Base-by-base conservation (phyloP, 2,113 vertebrate genomes). In the Phaethornis superciliosus region DNA sequence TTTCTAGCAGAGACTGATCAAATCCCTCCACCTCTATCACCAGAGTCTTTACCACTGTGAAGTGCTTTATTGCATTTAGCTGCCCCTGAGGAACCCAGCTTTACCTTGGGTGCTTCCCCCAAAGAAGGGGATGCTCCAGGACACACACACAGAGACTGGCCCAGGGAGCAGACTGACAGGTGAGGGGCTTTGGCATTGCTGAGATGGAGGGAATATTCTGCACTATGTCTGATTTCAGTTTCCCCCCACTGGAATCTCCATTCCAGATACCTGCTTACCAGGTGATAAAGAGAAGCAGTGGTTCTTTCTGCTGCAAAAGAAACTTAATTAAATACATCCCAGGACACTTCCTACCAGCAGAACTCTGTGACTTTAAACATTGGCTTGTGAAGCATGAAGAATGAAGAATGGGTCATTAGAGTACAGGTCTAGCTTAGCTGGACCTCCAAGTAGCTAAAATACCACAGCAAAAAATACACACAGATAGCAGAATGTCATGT, bases 151-250 rank as follows among this genome's bases (percentile, higher is more conserved):
- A 51, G 28, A 69, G n/a, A 18, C 7, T 24, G 19, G 28, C 19
- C 51, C 14, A 23, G 18, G 37, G 24, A 67, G 27, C 0, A 0
- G 17, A 15, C 7, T 1, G 3, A 12, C 1, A 3, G 44, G 56
- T 37, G 44, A 13, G 19, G 30, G 30, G 40, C 54, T 30, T 51
- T 47, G 79, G 47, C 23, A n/a, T 37, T 11, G 16, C 6, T 15
- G 28, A 64, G 55, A 3, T 22, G 28, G 26, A 47, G 42, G 17
- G 15, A 22, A 47, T 59, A 28, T 28, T 79, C 67, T 55, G 20
- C 30, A 28, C 28, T 28, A 63, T 12, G 59, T 21, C 28, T 19
- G 18, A 54, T 7, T 44, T 77, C 16, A 1, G 46, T 83, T 52
- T 79, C 67, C 24, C 67, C 24, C 67, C 35, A 11, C 42, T 24